Conservation (phyloP, 2,113 vertebrate genomes). For the Clarias gariepinus region DNA sequence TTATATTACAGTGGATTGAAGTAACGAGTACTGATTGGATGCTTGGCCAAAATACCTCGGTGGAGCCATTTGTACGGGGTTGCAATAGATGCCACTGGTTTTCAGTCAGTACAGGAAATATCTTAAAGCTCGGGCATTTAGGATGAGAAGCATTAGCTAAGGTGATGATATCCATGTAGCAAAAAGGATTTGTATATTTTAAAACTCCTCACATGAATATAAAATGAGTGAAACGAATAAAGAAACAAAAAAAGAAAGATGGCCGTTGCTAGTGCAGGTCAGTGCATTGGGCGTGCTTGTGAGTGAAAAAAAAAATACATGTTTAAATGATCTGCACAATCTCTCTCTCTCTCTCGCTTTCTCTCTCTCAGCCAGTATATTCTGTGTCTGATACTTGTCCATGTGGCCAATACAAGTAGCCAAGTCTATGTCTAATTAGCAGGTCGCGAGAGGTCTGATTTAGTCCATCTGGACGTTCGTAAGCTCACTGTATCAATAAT, state of each 20-base stretch:
- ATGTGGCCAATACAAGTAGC: conserved; percentile 41
- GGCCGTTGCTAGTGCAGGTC: background rate
- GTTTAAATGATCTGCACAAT: background rate
- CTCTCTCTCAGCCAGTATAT: background rate
- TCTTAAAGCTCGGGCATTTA: background rate
- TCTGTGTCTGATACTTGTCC: conserved; percentile 11
- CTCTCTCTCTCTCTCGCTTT: background rate
- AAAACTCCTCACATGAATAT: background rate
- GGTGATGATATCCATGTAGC: background rate
- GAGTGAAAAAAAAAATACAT: background rate
- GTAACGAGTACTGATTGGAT: conserved; percentile 45
- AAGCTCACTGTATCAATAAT: conserved; percentile 54
- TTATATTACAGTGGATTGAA: conserved; percentile 62
- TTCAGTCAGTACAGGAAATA: conserved; percentile 30
- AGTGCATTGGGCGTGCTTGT: background rate
- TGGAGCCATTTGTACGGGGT: conserved; percentile 4
- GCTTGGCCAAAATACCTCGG: conserved; percentile 14
- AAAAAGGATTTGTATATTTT: background rate
- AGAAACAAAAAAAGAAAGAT: background rate
- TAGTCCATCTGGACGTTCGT: conserved; percentile 24
- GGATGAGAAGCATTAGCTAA: no score
- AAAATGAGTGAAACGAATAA: background rate
- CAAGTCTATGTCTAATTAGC: conserved; percentile 46
- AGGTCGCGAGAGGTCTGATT: conserved; percentile 27
- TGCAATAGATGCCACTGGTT: conserved; percentile 44